phyloP scores from a whole-genome alignment of 2,888 invertebrate genomes.

The Spodoptera exigua region DNA sequence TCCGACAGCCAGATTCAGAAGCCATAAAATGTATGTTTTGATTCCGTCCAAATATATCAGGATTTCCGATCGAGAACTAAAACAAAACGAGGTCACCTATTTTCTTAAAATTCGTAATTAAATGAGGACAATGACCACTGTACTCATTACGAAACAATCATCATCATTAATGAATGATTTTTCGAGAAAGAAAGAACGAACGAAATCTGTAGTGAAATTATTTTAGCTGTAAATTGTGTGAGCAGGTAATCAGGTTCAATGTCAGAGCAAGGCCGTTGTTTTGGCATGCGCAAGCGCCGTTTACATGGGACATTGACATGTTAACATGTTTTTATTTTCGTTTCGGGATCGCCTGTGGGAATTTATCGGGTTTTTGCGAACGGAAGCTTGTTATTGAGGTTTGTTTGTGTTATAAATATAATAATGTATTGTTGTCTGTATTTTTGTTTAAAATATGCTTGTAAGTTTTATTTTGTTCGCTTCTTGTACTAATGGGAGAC shows the following conservation, averaged over 20 bases:
- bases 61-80: slow-evolving; percentile 8
- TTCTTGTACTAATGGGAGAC: too few relatives aligned
- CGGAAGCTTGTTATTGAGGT: not conserved
- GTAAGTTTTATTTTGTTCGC: too few relatives aligned
- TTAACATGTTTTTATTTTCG: slow-evolving; percentile 52
- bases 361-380: slow-evolving; percentile 16
- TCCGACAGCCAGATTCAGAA: too few relatives aligned
- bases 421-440: too few relatives aligned
- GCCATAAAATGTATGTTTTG: not conserved
- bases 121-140: too few relatives aligned
- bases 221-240: slow-evolving; percentile 41
- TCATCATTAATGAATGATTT: too few relatives aligned
- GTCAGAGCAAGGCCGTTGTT: slow-evolving; percentile 61
- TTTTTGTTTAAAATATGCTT: too few relatives aligned
- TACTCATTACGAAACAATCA: too few relatives aligned
- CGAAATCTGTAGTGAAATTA: slow-evolving; percentile 24
- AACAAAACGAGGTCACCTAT: slow-evolving; percentile 20
- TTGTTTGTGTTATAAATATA: not conserved
- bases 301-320: slow-evolving; percentile 51
- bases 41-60: slow-evolving; percentile 7
- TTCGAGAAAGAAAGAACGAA: slow-evolving; percentile 1
- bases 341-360: slow-evolving; percentile 12
- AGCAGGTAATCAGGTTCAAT: slow-evolving; percentile 67
- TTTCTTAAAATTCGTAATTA: slow-evolving; percentile 6
- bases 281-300: slow-evolving; percentile 51